These are phyloP conservation scores for Thaumetopoea pityocampa DNA, from an alignment of 1,140 invertebrate species.

Conservation along the genomic window DNA sequence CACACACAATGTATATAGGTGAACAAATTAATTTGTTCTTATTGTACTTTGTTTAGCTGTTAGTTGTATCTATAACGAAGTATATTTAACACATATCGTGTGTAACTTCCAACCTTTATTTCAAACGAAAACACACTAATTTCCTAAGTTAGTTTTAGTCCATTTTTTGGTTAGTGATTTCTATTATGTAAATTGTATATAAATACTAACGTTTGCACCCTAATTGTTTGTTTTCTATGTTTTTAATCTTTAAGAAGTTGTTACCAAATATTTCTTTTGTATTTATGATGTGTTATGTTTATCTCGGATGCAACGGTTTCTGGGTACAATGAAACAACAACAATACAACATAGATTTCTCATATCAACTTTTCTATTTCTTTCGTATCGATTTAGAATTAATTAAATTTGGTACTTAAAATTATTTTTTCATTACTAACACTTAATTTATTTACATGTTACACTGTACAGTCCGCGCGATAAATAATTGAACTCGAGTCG, in stretches of 20 bases:
- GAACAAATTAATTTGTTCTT: constrained; percentile 53
- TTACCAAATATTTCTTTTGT: constrained; percentile 72
- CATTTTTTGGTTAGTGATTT: constrained; percentile 59
- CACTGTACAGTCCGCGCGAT: no score
- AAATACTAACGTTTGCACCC: constrained; percentile 53
- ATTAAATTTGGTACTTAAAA: no score
- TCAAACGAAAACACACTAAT: no score
- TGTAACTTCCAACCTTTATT: no score
- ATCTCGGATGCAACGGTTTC: no score
- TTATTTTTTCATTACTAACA: no score
- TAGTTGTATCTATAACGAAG: no score
- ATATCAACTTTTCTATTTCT: not conserved
- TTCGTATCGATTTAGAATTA: no score
- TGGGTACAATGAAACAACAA: constrained; percentile 2
- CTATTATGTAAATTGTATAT: constrained; percentile 58
- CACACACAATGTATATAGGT: constrained; percentile 68
- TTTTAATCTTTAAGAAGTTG: constrained; percentile 70
- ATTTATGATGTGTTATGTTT: constrained; percentile 47
- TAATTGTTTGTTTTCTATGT: constrained; percentile 41
- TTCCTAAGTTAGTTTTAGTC: constrained; percentile 50
- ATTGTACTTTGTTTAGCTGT: constrained; percentile 55
- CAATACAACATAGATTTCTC: not conserved
- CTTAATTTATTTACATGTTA: no score
- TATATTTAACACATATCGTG: no score
- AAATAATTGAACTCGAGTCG: no score